Conservation (phyloP, 2,888 invertebrate genomes). For the Melieria omissa region DNA sequence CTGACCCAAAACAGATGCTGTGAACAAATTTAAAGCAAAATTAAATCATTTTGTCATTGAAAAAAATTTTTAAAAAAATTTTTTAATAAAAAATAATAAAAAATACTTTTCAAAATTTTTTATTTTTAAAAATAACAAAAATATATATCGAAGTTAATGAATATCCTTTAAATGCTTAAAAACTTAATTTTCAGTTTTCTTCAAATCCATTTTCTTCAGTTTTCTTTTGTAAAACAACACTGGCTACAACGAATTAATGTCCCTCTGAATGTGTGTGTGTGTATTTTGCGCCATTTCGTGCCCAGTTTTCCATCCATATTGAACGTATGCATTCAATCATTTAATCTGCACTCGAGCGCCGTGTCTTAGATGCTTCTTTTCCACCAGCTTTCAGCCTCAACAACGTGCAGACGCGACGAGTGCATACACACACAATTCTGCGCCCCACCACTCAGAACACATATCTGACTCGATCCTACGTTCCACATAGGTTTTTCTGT, state of each 20-base stretch:
- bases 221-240: neutral
- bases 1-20: no score
- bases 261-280: no score
- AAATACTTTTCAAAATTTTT: no score
- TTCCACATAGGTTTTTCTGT: conserved; percentile 18
- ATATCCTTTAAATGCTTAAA: no score
- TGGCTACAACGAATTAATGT: neutral
- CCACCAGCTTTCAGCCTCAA: conserved; percentile 18
- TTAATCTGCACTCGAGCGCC: conserved; percentile 57
- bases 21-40: no score
- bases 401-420: neutral
- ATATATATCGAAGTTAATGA: no score
- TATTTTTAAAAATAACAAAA: no score
- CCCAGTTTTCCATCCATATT: conserved; percentile 23
- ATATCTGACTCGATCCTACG: neutral
- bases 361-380: conserved; percentile 23
- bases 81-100: no score
- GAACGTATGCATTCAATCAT: conserved; percentile 50
- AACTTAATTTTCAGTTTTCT: neutral
- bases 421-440: neutral
- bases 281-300: no score
- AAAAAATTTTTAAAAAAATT: no score
- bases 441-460: neutral
- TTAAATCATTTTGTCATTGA: no score
- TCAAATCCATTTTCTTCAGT: neutral